Evolutionary conservation across 2,888 invertebrate genomes (phyloP), one percentile per base, ranked within the genome.

Genomic region (Nymphalis c-album): DNA sequence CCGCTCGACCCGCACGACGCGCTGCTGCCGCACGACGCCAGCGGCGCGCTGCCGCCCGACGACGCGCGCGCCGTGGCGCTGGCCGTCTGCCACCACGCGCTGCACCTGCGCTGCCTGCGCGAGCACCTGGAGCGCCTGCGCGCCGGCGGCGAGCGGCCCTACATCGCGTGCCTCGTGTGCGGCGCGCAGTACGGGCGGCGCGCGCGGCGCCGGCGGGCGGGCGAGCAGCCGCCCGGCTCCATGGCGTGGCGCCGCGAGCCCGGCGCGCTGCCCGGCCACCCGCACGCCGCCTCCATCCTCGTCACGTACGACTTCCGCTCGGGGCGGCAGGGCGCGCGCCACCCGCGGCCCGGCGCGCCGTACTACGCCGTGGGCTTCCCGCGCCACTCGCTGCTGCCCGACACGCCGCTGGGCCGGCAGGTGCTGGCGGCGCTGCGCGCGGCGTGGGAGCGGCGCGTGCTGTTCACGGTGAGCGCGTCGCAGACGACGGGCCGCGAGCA

Each of bases 321-420:
- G 57, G 98, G 98, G 0, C 94, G 96, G 73, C 98, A 98, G 92
- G 95, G 95, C 26, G 87, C 94, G 47, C 94, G 95, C 74, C 96
- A 97, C 90, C 97, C 97, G 50, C 94, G 94, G 87, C 97, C 97
- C 1, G 97, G 97, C 20, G 93, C 95, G 73, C 95, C 96, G n/a
- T 97, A 96, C 87, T 97, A 97, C 87, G 97, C 97, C 3, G 96
- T 97, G 48, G 97, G 97, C 20, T 97, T 97, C 88, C 97, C 97
- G 26, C 92, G 96, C 16, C 94, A 95, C 78, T 96, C 95, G 86
- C 96, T 96, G 87, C 91, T 98, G 74, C 98, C 98, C 0, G 97
- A 98, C 84, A 96, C 94, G 75, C 94, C 96, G 68, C 93, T 96
- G 73, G 98, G 98, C 0, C 93, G 96, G 7, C 80, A 93, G 93